Evolutionary conservation across 1,140 invertebrate species (phyloP).

Genomic region (Heliothis subflexa): DNA sequence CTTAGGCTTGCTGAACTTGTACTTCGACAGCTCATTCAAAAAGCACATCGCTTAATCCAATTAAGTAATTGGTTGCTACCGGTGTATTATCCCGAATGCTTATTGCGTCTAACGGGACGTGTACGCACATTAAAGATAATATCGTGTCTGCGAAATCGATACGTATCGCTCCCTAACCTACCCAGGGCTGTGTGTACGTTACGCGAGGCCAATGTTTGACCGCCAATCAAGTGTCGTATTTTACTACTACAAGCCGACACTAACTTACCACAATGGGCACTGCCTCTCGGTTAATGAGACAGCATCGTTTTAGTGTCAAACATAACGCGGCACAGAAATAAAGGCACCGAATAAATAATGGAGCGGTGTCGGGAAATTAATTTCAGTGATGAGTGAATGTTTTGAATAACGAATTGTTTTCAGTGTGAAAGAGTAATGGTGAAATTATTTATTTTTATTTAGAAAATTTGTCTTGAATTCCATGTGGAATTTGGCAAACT

Average conservation of each 20-base stretch:
- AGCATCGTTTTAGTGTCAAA: constrained; percentile 75
- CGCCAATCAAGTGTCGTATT: constrained; percentile 75
- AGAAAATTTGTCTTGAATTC: no score
- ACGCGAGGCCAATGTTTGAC: constrained; percentile 65
- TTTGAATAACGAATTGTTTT: constrained; percentile 16
- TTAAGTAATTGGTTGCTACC: constrained; percentile 64
- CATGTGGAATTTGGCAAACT: no score
- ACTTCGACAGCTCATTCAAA: constrained; percentile 27
- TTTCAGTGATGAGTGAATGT: neutral
- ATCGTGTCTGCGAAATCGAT: constrained; percentile 51
- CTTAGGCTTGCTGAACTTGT: neutral
- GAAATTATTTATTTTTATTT: neutral
- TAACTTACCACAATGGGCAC: constrained; percentile 77
- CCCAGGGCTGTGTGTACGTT: constrained; percentile 50
- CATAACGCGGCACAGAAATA: constrained; percentile 61
- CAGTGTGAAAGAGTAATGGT: neutral
- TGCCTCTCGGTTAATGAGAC: constrained; percentile 77
- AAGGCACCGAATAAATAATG: constrained; percentile 40
- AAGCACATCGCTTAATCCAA: constrained; percentile 46
- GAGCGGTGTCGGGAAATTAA: constrained; percentile 23
- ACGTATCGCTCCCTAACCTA: constrained; percentile 58
- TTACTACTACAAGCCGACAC: constrained; percentile 70
- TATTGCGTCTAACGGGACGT: constrained; percentile 31
- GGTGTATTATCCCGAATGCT: constrained; percentile 14
- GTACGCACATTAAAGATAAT: constrained; percentile 44